phyloP scores from a whole-genome alignment of 2,888 invertebrate genomes.

The Steinernema carpocapsae region DNA sequence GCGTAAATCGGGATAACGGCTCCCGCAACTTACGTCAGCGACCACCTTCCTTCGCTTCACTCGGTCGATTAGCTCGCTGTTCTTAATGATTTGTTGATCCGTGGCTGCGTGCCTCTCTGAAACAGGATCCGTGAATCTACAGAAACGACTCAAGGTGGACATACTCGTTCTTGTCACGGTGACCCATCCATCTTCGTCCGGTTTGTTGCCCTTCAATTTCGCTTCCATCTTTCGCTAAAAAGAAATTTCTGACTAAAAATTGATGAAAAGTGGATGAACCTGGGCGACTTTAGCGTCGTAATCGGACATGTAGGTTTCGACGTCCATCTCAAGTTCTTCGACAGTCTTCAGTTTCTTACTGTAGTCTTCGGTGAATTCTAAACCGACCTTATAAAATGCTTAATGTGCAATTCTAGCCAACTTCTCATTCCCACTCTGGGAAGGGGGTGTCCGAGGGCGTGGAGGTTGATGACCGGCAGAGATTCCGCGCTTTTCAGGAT shows the following conservation, averaged over 20 bases:
- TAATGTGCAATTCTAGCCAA: background rate
- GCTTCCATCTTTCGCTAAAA: conserved; percentile 44
- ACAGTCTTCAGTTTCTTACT: conserved; percentile 12
- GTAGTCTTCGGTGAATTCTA: conserved; percentile 14
- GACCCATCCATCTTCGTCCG: conserved; percentile 60
- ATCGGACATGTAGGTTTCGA: conserved; percentile 28
- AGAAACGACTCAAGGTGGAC: background rate
- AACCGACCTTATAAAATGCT: background rate
- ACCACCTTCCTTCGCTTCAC: conserved; percentile 41
- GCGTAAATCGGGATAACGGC: background rate
- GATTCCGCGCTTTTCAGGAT: conserved; percentile 4
- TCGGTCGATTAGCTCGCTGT: conserved; percentile 36
- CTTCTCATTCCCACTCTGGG: conserved; percentile 24
- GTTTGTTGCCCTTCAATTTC: conserved; percentile 48
- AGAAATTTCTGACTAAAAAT: background rate
- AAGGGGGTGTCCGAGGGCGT: conserved; percentile 17
- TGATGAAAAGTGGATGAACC: background rate
- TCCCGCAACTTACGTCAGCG: background rate
- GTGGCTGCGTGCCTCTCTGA: conserved; percentile 41
- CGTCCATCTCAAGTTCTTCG: conserved; percentile 17
- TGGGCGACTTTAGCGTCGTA: conserved; percentile 19
- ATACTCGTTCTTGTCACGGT: conserved; percentile 51
- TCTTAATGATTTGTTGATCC: conserved; percentile 47
- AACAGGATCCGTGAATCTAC: background rate
- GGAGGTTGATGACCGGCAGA: conserved; percentile 14